Evolutionary conservation across 2,113 vertebrate genomes (phyloP), one percentile per base, ranked within the genome.

Genomic region (Sylvilagus bachmani): DNA sequence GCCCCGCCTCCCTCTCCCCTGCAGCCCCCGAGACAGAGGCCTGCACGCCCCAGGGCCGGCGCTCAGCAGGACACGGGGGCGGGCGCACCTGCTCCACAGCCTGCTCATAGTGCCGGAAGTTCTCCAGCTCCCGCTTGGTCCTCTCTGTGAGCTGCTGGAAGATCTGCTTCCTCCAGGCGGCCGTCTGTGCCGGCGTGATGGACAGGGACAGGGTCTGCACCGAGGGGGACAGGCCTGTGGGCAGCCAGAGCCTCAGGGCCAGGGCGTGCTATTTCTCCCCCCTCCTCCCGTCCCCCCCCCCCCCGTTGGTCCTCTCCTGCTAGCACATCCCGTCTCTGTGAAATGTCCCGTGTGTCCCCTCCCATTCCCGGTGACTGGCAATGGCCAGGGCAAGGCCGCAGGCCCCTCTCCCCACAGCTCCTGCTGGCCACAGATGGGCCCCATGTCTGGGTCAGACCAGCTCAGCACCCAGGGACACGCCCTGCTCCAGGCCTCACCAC

Each of bases 91-190:
- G 99, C 97, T 99, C 99, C 61, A 99, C 96, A 0, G 99, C 99
- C 97, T 99, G 99, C 66, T 99, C 99, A 0, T 99, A 99, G 97
- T 99, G 99, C 86, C 97, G 98, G 96, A 99, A 99, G 96, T 99
- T 99, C 96, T 99, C 99, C 96, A 99, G 98, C 96, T 99, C 99
- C 93, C 99, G 97, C 94, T 98, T 99, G 70, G 99, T 99, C 92
- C 99, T 98, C 90, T 99, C 99, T 0, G 98, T 99, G 90, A 99
- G 99, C 97, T 99, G 99, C 95, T 99, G 99, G 70, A 99, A 99
- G 97, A 99, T 99, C 98, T 99, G 99, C 95, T 98, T 99, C 94
- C 99, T 96, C 99, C 99, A 99, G 0, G 98, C 98, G 2, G 99
- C 99, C 0, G 99, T 99, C 98, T 99, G 99, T 14, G 99, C 98